These are phyloP conservation scores for Oplegnathus fasciatus DNA, from an alignment of 2,113 vertebrate species.

Conservation along the genomic window DNA sequence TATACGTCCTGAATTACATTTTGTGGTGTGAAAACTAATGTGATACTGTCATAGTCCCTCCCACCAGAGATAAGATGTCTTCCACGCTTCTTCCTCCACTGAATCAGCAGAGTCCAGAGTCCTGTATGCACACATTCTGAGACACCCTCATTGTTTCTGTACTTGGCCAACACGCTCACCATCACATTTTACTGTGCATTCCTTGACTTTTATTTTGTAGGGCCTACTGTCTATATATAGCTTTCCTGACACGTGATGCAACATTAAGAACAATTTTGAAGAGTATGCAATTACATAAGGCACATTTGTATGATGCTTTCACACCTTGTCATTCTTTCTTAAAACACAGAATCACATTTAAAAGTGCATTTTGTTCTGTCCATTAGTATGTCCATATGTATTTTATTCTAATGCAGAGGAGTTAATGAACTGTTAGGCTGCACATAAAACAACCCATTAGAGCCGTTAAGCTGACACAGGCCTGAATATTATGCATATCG, in stretches of 20 bases:
- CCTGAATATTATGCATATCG: slow-evolving; percentile 35
- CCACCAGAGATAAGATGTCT: slow-evolving; percentile 62
- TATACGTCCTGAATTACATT: slow-evolving; percentile 22
- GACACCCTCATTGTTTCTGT: slow-evolving; percentile 13
- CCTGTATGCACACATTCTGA: slow-evolving; percentile 24
- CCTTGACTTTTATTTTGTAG: slow-evolving; percentile 43
- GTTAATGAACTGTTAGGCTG: not conserved
- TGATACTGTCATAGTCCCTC: slow-evolving; percentile 42
- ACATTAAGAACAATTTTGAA: slow-evolving; percentile 28
- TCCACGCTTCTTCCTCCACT: slow-evolving; percentile 65
- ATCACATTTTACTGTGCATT: slow-evolving; percentile 32
- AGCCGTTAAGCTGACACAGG: slow-evolving; percentile 19
- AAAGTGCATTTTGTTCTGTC: slow-evolving; percentile 52
- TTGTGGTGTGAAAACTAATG: slow-evolving; percentile 25
- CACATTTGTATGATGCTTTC: slow-evolving; percentile 59
- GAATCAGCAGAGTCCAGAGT: slow-evolving; percentile 41
- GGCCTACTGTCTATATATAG: slow-evolving; percentile 32
- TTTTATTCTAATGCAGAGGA: slow-evolving; percentile 46
- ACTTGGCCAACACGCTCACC: not conserved
- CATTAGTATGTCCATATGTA: slow-evolving; percentile 20
- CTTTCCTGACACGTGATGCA: slow-evolving; percentile 59
- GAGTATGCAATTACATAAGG: slow-evolving; percentile 64
- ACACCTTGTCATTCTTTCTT: slow-evolving; percentile 44
- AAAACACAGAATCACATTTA: slow-evolving; percentile 53
- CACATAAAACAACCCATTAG: not conserved